phyloP scores from a whole-genome alignment of 2,113 vertebrate genomes.

The Colossoma macropomum region DNA sequence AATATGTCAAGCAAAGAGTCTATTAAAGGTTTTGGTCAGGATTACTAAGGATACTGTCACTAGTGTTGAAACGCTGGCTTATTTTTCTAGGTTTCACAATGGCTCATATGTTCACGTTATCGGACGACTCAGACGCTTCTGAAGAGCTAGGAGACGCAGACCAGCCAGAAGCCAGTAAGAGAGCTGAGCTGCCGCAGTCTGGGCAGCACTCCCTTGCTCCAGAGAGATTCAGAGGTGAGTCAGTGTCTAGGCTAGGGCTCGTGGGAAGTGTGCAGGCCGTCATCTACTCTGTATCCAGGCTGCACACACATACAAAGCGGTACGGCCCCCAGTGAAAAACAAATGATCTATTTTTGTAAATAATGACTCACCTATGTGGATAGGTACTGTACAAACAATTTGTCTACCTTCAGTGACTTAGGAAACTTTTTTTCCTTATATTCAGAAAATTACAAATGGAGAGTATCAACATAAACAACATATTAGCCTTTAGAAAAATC shows the following conservation, averaged over 20 bases:
- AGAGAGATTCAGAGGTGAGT: slow-evolving; percentile 51
- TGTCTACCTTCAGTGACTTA: not conserved
- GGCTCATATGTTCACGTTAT: slow-evolving; percentile 73
- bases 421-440: no score
- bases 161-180: not conserved
- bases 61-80: not conserved
- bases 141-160: slow-evolving; percentile 68
- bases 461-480: no score
- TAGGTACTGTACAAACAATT: not conserved
- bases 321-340: not conserved
- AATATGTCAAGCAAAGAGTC: no score
- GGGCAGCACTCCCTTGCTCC: slow-evolving; percentile 47
- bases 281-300: slow-evolving; percentile 39
- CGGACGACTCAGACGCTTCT: slow-evolving; percentile 76
- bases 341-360: not conserved
- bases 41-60: not conserved
- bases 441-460: no score
- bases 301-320: slow-evolving; percentile 2
- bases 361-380: not conserved
- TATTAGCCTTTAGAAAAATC: no score
- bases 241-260: slow-evolving; percentile 36
- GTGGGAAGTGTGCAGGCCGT: slow-evolving; percentile 31
- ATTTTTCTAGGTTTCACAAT: slow-evolving; percentile 70
- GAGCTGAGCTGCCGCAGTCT: not conserved
- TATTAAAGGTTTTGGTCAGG: not conserved